A percentile compares a stretch with the other conserved stretches of the same genome.
Evolutionary conservation across 2,888 invertebrate species (phyloP).

Genomic region (Ischnura elegans): DNA sequence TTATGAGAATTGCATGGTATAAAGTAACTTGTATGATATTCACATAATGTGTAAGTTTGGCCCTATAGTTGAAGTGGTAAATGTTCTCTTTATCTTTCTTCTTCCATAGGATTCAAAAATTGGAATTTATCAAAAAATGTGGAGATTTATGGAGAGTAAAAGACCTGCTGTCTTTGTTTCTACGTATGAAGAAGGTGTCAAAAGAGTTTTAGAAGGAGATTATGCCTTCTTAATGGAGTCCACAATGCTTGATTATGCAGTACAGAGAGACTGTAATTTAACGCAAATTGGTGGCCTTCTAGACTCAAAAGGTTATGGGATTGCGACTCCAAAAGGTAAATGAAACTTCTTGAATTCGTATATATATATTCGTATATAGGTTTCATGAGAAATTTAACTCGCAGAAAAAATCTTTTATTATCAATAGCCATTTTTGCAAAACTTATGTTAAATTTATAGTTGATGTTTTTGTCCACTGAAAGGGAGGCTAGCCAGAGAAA

Average conservation of each 20-base stretch:
- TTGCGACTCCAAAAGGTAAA: constrained; percentile 95
- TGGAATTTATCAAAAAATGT: constrained; percentile 95
- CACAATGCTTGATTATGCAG: constrained; percentile 96
- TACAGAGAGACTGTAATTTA: constrained; percentile 96
- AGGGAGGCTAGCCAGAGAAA: no score
- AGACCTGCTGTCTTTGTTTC: constrained; percentile 91
- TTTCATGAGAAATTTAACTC: no score
- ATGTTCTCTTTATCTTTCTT: neutral
- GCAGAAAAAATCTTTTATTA: no score
- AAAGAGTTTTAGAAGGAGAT: constrained; percentile 90
- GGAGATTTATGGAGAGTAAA: constrained; percentile 93
- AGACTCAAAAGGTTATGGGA: constrained; percentile 95
- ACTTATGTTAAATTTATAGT: no score
- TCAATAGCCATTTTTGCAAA: no score
- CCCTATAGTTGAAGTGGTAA: no score
- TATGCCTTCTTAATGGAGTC: constrained; percentile 99
- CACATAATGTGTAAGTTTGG: no score
- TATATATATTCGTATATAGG: no score
- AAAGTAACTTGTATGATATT: no score
- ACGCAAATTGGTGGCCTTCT: constrained; percentile 97
- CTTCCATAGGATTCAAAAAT: constrained; percentile 89
- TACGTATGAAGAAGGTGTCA: constrained; percentile 94
- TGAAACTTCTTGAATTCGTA: constrained; percentile 31
- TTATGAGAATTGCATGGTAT: no score
- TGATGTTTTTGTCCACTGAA: no score